Evolutionary conservation across 2,888 invertebrate genomes (phyloP), one percentile per base, ranked within the genome.

Genomic region (Lithodes maja): DNA sequence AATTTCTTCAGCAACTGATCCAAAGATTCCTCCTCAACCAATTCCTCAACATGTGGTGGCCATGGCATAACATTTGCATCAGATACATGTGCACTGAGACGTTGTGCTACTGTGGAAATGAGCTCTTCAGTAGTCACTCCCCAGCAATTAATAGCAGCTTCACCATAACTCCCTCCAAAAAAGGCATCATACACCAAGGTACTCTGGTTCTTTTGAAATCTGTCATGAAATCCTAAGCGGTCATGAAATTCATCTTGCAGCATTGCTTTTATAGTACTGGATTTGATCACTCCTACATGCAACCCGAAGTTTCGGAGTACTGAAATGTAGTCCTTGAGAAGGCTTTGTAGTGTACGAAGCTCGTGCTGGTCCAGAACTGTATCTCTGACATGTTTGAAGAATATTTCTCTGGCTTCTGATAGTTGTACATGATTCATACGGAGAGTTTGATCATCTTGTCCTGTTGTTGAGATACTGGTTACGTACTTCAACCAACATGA

Each of bases 361-460:
- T 82, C 82, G n/a, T 68, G 68, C 82, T 68, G 17, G 49, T 68
- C 49, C 2, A 55, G 9, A 61, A 61, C 68, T 2, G 68, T 68
- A n/a, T 33, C 12, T n/a, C 50, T 33, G 3, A 82, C 68, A 68
- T 55, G 17, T 33, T 55, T 82, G 61, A 68, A 68, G 82, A 82
- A 61, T 33, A 61, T 68, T 9, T 61, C 17, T 61, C 82, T 7
- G 1, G 50, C 82, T 82, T 61, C 82, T 15, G 61, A 82, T 15
- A 68, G 82, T 61, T 33, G 68, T 61, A 82, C 17, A 82, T 68
- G 33, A 61, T 82, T n/a, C 17, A 82, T 7, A 82, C 68, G 82
- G 82, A 82, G 82, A 17, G 55, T 17, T 82, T 55, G 1, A 2
- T 74, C 5, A 15, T 17, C 5, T 74, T 17, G 3, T 17, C n/a